Evolutionary conservation across 2,888 invertebrate species (phyloP).

Genomic region (Allacma fusca): DNA sequence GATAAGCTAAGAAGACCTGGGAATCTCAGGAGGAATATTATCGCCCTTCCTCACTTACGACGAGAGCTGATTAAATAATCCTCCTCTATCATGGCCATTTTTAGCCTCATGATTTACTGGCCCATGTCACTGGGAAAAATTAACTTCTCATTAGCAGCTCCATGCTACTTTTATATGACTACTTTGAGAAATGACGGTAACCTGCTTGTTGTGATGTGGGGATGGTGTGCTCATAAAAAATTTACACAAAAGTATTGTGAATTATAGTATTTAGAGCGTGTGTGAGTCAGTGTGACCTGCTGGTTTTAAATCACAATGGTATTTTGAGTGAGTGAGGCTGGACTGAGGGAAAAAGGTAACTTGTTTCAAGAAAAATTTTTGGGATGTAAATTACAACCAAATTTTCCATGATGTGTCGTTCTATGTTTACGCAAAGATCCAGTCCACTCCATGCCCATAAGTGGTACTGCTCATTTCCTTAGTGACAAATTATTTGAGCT

Average conservation of each 20-base stretch:
- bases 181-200: neutral
- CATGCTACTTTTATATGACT: neutral
- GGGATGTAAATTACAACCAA: neutral
- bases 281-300: neutral
- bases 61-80: conserved; percentile 6
- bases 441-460: conserved; percentile 35
- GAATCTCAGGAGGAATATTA: neutral
- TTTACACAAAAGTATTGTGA: neutral
- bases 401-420: neutral
- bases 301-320: neutral
- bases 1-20: neutral
- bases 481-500: conserved; percentile 41
- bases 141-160: conserved; percentile 7
- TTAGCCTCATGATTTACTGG: conserved; percentile 1
- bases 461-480: conserved; percentile 32
- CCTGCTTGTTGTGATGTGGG: neutral
- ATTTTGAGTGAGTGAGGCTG: neutral
- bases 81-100: neutral
- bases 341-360: neutral
- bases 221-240: neutral
- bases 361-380: neutral
- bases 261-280: neutral
- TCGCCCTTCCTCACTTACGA: neutral
- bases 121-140: neutral
- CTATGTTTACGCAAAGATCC: neutral